Conservation (phyloP, 2,888 invertebrate species). For the Ectemnius lituratus region DNA sequence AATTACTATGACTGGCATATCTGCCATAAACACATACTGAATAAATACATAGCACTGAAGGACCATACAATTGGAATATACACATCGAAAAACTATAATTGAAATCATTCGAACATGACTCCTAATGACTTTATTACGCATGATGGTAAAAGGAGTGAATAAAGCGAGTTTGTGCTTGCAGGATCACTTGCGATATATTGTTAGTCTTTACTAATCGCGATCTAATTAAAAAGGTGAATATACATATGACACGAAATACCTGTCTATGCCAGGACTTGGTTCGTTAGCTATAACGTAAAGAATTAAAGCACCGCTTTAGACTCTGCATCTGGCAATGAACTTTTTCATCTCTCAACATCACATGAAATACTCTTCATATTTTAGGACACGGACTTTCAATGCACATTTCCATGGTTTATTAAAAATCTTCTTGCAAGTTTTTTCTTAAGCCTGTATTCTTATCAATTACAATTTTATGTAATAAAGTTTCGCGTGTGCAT, state of each 20-base stretch:
- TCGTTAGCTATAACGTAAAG: slow-evolving; percentile 36
- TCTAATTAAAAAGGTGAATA: slow-evolving; percentile 26
- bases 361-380: no score
- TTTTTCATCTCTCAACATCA: background rate
- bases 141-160: background rate
- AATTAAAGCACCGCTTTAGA: slow-evolving; percentile 29
- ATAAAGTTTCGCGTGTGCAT: slow-evolving; percentile 36
- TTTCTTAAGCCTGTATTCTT: slow-evolving; percentile 38
- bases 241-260: slow-evolving; percentile 29
- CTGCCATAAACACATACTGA: background rate
- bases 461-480: slow-evolving; percentile 41
- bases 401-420: slow-evolving; percentile 26
- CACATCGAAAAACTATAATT: background rate
- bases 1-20: background rate
- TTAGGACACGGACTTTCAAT: background rate
- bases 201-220: slow-evolving; percentile 20
- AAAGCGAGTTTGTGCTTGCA: slow-evolving; percentile 4
- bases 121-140: background rate
- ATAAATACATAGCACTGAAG: background rate
- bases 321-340: background rate
- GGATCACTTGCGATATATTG: slow-evolving; percentile 12
- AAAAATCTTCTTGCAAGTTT: slow-evolving; percentile 36
- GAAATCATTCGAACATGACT: background rate
- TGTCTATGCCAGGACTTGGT: slow-evolving; percentile 18
- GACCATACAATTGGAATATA: slow-evolving; percentile 3